Evolutionary conservation across 2,888 invertebrate genomes (phyloP), one percentile per base, ranked within the genome.

Genomic region (Pogonocherus hispidulus): DNA sequence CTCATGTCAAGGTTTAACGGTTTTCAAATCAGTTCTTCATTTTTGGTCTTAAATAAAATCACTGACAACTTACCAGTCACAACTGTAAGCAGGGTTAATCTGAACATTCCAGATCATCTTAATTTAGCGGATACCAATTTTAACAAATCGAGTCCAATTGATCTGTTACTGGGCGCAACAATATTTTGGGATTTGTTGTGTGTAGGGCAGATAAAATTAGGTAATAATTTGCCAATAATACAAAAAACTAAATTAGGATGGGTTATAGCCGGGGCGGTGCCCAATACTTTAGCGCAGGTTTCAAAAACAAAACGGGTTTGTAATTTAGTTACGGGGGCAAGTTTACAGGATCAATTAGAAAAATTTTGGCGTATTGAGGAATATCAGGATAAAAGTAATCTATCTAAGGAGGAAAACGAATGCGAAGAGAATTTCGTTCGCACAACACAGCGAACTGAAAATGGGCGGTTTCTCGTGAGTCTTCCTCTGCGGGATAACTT

Each of bases 211-310:
- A 37, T 51, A 52, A 63, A 63, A 52, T 41, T 63, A 20, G 52
- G 62, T 14, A 22, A 37, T 18, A 2, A 44, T 47, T 23, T 22
- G n/a, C 62, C 51, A 0, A 63, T 63, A 14, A 23, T 63, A 23
- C 51, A 63, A 63, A 52, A 63, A 37, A 63, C 62, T 14, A 20
- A 47, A 41, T 32, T 52, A 9, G 62, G 62, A 22, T 63, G 62
- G 52, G 22, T 52, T 11, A 22, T 63, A 6, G 20, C 52, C 5
- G 62, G 62, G 11, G 1, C 14, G 41, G 22, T 19, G 8, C 57
- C 57, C 8, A 2, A 8, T 11, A 8, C n/a, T 37, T 18, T 49
- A 49, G 18, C 11, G 22, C 1, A 3, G n/a, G 14, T 14, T 2
- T 23, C 51, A 14, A 51, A 51, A 14, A 14, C 16, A 51, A 22